Conservation (phyloP, 37 sponge, comb jelly and placozoan genomes). For the Petrosia ficiformis region DNA sequence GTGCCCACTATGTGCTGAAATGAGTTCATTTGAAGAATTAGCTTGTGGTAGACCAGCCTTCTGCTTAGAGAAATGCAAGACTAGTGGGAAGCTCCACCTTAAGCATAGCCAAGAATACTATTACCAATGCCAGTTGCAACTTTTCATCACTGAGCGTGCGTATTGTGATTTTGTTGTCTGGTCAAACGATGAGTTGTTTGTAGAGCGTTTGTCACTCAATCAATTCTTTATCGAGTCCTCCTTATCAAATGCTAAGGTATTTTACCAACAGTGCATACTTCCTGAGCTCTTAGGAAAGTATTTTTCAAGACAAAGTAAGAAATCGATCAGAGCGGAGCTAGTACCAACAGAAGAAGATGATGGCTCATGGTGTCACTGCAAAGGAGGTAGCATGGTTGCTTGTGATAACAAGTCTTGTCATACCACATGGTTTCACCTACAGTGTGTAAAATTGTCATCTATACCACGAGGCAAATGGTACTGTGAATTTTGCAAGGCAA, state of each 20-base stretch:
- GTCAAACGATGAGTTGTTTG: constrained; percentile 21
- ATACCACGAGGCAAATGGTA: constrained; percentile 33
- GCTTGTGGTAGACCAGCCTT: not conserved
- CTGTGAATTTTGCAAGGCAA: constrained; percentile 14
- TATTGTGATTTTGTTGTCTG: constrained; percentile 48
- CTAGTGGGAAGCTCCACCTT: not conserved
- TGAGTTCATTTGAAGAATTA: constrained; percentile 8
- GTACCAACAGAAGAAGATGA: constrained; percentile 21
- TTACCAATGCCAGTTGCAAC: constrained; percentile 40
- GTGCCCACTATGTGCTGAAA: constrained; percentile 26
- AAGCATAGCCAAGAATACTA: constrained; percentile 28
- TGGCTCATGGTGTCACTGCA: constrained; percentile 29
- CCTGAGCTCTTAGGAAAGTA: constrained; percentile 45
- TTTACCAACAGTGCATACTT: constrained; percentile 6
- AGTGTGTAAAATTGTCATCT: not conserved
- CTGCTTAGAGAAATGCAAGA: constrained; percentile 13
- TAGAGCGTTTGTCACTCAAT: constrained; percentile 18
- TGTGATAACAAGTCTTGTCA: constrained; percentile 35
- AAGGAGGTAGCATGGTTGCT: constrained; percentile 35
- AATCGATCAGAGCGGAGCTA: not conserved
- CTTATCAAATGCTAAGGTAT: constrained; percentile 8
- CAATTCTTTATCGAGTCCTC: not conserved
- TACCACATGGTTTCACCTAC: constrained; percentile 32
- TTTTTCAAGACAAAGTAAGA: constrained; percentile 16
- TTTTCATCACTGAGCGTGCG: not conserved